Evolutionary conservation across 2,113 vertebrate species (phyloP).

Genomic region (Toxostoma redivivum): DNA sequence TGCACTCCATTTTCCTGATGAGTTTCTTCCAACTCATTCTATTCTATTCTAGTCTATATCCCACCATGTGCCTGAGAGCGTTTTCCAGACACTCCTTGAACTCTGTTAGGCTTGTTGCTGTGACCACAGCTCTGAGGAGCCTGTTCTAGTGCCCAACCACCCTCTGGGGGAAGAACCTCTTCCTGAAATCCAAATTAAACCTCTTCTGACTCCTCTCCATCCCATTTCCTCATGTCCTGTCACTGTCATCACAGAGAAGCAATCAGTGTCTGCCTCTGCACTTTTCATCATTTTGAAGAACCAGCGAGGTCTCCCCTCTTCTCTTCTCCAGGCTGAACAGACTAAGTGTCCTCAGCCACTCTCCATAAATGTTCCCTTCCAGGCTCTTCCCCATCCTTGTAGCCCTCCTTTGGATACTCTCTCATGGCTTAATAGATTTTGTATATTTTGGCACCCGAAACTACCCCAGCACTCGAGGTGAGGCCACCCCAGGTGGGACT

Average conservation of each 20-base stretch:
- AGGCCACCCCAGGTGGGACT: rapidly evolving
- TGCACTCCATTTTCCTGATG: not conserved
- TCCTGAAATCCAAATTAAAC: not conserved
- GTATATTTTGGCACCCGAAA: not conserved
- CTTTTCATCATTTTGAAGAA: not conserved
- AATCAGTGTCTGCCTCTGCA: not conserved
- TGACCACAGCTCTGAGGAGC: too few relatives aligned
- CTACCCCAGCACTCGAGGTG: rapidly evolving
- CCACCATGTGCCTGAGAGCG: too few relatives aligned
- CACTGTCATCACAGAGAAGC: not conserved
- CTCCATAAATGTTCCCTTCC: rapidly evolving
- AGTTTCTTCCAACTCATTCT: not conserved
- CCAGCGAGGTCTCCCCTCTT: not conserved
- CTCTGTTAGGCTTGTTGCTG: not conserved
- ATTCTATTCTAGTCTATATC: not conserved
- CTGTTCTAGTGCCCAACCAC: not conserved
- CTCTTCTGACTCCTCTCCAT: not conserved
- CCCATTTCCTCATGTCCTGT: not conserved
- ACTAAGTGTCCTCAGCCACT: not conserved
- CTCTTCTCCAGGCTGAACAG: not conserved
- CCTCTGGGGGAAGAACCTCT: rapidly evolving
- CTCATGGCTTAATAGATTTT: not conserved
- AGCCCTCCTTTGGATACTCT: not conserved
- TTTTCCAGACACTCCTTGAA: not conserved
- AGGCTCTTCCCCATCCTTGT: not conserved